These are phyloP conservation scores for Varanus salvator DNA, from an alignment of 2,113 vertebrate genomes.

Conservation along the genomic window DNA sequence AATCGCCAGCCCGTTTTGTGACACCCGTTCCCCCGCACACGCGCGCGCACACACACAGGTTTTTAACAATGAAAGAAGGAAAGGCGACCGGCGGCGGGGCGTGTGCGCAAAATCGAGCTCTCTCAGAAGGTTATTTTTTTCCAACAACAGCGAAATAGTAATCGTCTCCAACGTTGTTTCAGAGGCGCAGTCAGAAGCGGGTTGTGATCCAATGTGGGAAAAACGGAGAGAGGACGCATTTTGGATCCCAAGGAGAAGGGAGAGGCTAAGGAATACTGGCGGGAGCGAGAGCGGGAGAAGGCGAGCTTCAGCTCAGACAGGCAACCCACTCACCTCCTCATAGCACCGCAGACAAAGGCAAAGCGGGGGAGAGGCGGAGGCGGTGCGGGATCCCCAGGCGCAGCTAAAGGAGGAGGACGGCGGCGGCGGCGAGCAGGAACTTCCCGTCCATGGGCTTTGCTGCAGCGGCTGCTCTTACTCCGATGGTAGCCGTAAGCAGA, in stretches of 20 bases:
- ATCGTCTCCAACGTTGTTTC: not conserved
- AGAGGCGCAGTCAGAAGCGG: not conserved
- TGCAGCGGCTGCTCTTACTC: not conserved
- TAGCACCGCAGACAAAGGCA: conserved; percentile 9
- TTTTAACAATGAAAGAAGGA: conserved; percentile 17
- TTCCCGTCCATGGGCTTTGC: conserved; percentile 23
- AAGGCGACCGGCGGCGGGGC: not conserved
- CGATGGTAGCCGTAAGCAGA: not conserved
- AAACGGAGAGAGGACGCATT: not conserved
- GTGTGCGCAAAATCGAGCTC: too few relatives aligned
- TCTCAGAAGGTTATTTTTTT: not conserved
- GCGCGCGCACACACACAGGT: rapidly evolving
- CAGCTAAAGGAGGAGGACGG: not conserved
- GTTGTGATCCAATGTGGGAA: not conserved
- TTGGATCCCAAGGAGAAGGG: conserved; percentile 4
- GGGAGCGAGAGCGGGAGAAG: not conserved
- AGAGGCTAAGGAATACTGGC: not conserved
- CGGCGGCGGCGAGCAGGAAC: not conserved
- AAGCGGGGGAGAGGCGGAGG: not conserved
- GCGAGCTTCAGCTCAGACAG: not conserved
- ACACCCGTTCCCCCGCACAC: not conserved
- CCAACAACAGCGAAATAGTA: not conserved
- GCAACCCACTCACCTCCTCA: conserved; percentile 20
- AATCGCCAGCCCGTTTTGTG: conserved; percentile 31
- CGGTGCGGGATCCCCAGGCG: not conserved